Evolutionary conservation across 1,140 invertebrate species (phyloP), one percentile per base, ranked within the genome.

Genomic region (Acyrthosiphon pisum): DNA sequence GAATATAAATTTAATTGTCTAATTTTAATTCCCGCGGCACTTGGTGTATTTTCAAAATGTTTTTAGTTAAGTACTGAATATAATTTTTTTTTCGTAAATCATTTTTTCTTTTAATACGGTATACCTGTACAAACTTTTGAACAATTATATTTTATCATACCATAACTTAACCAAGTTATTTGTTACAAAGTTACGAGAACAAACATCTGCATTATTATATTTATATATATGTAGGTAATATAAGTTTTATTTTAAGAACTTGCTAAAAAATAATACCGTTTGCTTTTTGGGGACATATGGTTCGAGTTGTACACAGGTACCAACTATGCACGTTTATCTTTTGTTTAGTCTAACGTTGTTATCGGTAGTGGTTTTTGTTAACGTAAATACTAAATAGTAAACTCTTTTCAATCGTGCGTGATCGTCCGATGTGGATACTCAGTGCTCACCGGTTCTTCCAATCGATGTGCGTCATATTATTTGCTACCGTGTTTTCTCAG

Each of bases 151-250:
- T 87, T 87, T 87, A 87, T 87, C 41, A 46, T 87, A 18, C 26
- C 9, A 48, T 87, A 46, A 87, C 84, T 87, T 46, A 87, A 87
- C 84, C 44, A n/a, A 87, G 84, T 30, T 87, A 46, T 87, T 37
- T 87, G 44, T 87, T 46, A 46, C 3, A 87, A 30, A 87, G 37
- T 84, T 87, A 87, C 6, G 11, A 48, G 11, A 46, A 87, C 26
- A 84, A 84, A 84, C 83, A 84, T 84, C 83, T 41, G 22, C 23
- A 46, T 87, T 87, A 30, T n/a, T n/a, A 46, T 14, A 41, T 81
- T 20, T 81, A 20, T 37, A 37, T 37, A 6, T 22, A 81, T 81
- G 18, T 35, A 22, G 22, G n/a, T 37, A 22, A 23, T 37, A 83
- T 37, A 83, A 8, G 37, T 83, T 83, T 83, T 35, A 9, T 35